Conservation (phyloP, 2,888 invertebrate genomes). For the Phasia obesa region DNA sequence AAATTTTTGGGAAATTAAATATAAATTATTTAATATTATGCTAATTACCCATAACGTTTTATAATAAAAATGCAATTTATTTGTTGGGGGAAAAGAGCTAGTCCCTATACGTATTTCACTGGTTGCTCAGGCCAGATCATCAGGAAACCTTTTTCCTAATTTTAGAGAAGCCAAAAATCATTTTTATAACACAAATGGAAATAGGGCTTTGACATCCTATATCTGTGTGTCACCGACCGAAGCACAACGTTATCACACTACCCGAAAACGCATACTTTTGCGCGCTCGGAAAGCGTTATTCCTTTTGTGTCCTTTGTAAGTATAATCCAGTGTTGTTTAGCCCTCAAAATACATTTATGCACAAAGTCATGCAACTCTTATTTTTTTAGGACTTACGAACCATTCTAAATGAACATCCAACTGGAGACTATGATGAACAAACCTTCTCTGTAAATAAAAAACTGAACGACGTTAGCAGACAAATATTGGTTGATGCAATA, state of each 20-base stretch:
- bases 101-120: too few species aligned
- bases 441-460: conserved; percentile 14
- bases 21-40: too few species aligned
- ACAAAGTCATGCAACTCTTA: background rate
- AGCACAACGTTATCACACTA: conserved; percentile 7
- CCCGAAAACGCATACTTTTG: background rate
- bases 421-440: conserved; percentile 1
- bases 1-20: too few species aligned
- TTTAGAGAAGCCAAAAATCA: too few species aligned
- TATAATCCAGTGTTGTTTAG: background rate
- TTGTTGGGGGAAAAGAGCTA: too few species aligned
- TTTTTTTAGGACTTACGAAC: conserved; percentile 2
- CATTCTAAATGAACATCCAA: conserved; percentile 11
- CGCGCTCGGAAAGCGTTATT: background rate
- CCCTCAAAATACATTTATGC: background rate
- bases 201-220: too few species aligned
- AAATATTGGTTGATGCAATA: conserved; percentile 20
- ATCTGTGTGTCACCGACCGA: background rate
- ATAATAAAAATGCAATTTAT: too few species aligned
- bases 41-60: too few species aligned
- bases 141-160: too few species aligned
- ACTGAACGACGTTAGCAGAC: conserved; percentile 1
- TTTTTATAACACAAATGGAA: too few species aligned
- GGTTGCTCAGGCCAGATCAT: too few species aligned
- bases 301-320: conserved; percentile 2